Conservation (phyloP, 2,888 invertebrate species). For the Drosophila setosimentum region DNA sequence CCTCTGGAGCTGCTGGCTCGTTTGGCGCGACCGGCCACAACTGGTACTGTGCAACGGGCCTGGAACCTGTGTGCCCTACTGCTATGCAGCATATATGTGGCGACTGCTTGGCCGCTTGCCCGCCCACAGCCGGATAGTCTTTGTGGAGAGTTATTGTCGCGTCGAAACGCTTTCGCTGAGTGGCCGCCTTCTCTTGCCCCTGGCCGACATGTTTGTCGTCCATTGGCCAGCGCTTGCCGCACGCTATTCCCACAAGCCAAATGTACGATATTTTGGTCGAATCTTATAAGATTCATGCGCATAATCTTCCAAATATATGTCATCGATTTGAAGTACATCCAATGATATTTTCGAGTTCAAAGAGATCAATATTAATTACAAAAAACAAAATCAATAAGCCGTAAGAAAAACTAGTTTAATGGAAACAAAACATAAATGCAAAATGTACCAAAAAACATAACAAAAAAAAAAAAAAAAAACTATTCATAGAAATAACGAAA, state of each 20-base stretch:
- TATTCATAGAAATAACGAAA: not conserved
- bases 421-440: not conserved
- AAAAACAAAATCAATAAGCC: too few species aligned
- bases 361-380: not conserved
- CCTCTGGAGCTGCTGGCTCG: slow-evolving; percentile 89
- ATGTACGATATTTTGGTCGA: slow-evolving; percentile 92
- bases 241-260: slow-evolving; percentile 70
- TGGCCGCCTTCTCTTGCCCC: slow-evolving; percentile 93
- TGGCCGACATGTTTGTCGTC: slow-evolving; percentile 95
- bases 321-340: not conserved
- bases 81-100: slow-evolving; percentile 91
- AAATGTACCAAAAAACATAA: not conserved
- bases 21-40: slow-evolving; percentile 90
- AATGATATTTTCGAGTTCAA: not conserved
- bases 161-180: slow-evolving; percentile 95
- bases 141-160: slow-evolving; percentile 97
- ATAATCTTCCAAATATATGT: not conserved
- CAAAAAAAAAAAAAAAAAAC: not conserved
- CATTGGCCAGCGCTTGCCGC: slow-evolving; percentile 93
- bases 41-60: slow-evolving; percentile 97
- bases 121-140: slow-evolving; percentile 90
- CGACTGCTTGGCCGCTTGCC: slow-evolving; percentile 88
- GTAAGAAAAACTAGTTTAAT: not conserved
- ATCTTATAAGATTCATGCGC: slow-evolving; percentile 86
- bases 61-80: slow-evolving; percentile 97